A percentile compares a stretch with the other conserved stretches of the same genome.
These are phyloP conservation scores for Pteronotus mesoamericanus DNA, from an alignment of 2,797 vertebrate species.

Conservation along the genomic window DNA sequence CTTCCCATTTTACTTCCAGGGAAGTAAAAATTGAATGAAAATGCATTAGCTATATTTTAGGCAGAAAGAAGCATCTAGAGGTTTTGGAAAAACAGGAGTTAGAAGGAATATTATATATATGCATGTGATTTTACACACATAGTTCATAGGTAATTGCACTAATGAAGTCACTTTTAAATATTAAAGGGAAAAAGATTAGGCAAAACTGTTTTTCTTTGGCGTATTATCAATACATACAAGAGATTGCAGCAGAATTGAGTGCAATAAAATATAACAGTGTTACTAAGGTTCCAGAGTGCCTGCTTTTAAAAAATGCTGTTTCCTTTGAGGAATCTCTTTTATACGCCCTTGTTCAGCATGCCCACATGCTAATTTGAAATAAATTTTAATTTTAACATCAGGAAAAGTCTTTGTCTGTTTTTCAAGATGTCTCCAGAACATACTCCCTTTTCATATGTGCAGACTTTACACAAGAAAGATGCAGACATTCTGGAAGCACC, in stretches of 20 bases:
- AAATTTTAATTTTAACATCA: slow-evolving; percentile 24
- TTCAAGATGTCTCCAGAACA: neutral
- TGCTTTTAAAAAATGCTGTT: neutral
- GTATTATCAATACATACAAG: neutral
- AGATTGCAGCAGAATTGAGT: neutral
- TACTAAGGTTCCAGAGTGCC: neutral
- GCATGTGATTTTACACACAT: neutral
- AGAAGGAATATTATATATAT: neutral
- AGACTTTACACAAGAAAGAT: neutral
- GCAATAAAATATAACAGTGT: neutral
- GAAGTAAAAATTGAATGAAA: slow-evolving; percentile 42
- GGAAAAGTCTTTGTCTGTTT: slow-evolving; percentile 18
- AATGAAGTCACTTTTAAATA: neutral
- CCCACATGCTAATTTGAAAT: neutral
- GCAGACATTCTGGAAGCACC: neutral
- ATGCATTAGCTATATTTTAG: neutral
- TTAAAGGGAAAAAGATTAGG: neutral
- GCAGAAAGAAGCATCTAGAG: neutral
- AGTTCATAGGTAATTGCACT: neutral
- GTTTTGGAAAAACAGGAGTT: neutral
- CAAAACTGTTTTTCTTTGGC: neutral
- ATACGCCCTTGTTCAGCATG: neutral
- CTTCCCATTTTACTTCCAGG: slow-evolving; percentile 5
- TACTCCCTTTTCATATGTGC: neutral
- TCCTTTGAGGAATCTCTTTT: slow-evolving; percentile 11